phyloP scores from a whole-genome alignment of 2,888 invertebrate genomes.

The Sthenelais limicola region DNA sequence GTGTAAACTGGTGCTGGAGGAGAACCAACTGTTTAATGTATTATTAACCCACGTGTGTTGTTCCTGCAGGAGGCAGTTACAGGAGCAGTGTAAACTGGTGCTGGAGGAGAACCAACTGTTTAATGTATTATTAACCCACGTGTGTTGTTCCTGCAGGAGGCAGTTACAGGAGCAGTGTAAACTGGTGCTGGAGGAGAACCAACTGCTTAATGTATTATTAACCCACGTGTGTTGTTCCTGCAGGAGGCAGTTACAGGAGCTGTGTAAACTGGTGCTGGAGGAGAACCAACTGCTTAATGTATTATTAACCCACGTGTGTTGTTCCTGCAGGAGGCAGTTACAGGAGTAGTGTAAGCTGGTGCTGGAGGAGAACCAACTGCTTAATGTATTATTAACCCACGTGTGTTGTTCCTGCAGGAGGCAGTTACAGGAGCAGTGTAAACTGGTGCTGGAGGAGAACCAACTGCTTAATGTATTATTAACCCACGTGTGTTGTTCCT shows the following conservation, averaged over 20 bases:
- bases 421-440: neutral
- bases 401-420: neutral
- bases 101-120: too few species aligned
- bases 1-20: too few species aligned
- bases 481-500: neutral
- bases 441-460: too few species aligned
- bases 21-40: too few species aligned
- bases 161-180: neutral
- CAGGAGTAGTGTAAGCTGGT: slow-evolving; percentile 1
- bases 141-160: neutral
- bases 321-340: neutral
- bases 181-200: too few species aligned
- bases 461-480: too few species aligned
- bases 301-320: neutral
- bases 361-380: too few species aligned
- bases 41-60: neutral
- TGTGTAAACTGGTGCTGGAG: too few species aligned
- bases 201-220: too few species aligned
- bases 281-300: too few species aligned
- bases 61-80: neutral
- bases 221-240: too few species aligned
- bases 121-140: neutral
- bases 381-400: neutral
- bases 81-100: slow-evolving; percentile 5
- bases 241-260: too few species aligned